A percentile compares a stretch with the other conserved stretches of the same genome.
These are phyloP conservation scores for Limnothrissa miodon DNA, from an alignment of 2,113 vertebrate species.

Conservation along the genomic window DNA sequence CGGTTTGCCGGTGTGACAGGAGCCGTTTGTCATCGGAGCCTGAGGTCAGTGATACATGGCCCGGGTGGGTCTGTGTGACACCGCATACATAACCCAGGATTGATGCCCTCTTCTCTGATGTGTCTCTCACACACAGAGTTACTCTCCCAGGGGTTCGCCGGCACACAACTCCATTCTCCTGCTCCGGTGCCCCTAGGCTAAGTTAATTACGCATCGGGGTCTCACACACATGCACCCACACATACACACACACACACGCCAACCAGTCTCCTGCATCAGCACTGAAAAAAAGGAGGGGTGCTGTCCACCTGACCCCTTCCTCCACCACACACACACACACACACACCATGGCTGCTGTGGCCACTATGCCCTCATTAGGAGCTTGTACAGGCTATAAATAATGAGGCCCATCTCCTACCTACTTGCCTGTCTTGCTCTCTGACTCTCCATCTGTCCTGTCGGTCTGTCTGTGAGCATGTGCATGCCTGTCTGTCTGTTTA, in stretches of 20 bases:
- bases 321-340: not conserved
- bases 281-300: too few species aligned
- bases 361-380: not conserved
- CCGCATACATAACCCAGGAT: slow-evolving; percentile 14
- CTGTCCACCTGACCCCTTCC: not conserved
- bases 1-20: not conserved
- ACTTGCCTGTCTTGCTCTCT: not conserved
- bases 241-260: too few species aligned
- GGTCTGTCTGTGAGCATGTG: too few species aligned
- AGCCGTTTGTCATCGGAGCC: slow-evolving; percentile 15
- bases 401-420: not conserved
- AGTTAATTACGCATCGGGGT: not conserved
- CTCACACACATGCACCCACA: too few species aligned
- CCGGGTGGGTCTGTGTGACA: not conserved
- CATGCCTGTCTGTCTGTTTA: not conserved
- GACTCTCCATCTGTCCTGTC: not conserved
- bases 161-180: not conserved
- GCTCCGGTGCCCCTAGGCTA: not conserved
- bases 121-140: slow-evolving; percentile 16
- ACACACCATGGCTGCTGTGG: not conserved
- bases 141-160: not conserved
- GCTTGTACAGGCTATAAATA: not conserved
- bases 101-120: slow-evolving; percentile 3
- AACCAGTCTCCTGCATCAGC: not conserved
- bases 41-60: slow-evolving; percentile 16